Percentiles rank a stretch among this genome's conserved stretches.
These are phyloP conservation scores for Phymanthus crucifer DNA, from an alignment of 92 coral and sea anemone genomes.

Conservation along the genomic window DNA sequence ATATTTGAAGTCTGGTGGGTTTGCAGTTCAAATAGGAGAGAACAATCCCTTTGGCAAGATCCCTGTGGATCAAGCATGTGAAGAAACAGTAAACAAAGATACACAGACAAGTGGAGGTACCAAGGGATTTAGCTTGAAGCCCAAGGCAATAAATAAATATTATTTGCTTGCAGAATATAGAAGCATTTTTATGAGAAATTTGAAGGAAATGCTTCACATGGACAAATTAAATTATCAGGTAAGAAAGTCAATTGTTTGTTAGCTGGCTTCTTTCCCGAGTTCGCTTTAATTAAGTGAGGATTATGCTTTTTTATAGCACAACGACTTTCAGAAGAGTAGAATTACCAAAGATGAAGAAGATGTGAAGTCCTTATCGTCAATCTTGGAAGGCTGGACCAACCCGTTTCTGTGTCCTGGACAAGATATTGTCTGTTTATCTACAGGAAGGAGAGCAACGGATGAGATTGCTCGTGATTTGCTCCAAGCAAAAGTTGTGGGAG, in stretches of 20 bases:
- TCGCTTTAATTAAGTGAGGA: neutral
- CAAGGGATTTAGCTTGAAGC: slow-evolving; percentile 57
- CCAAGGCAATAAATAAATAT: slow-evolving; percentile 57
- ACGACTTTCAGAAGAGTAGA: slow-evolving; percentile 32
- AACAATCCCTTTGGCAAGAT: slow-evolving; percentile 24
- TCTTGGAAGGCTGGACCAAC: slow-evolving; percentile 36
- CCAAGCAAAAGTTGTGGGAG: slow-evolving; percentile 51
- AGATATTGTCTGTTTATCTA: slow-evolving; percentile 50
- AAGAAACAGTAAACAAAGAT: slow-evolving; percentile 61
- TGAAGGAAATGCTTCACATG: slow-evolving; percentile 57
- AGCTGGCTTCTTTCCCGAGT: neutral
- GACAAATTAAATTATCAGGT: slow-evolving; percentile 21
- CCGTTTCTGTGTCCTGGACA: slow-evolving; percentile 32
- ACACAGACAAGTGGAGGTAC: slow-evolving; percentile 55
- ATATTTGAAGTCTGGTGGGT: no score
- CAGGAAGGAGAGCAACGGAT: slow-evolving; percentile 45
- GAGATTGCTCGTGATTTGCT: slow-evolving; percentile 46
- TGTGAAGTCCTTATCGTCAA: slow-evolving; percentile 31
- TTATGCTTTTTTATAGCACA: slow-evolving; percentile 33
- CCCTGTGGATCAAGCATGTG: slow-evolving; percentile 58
- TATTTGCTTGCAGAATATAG: slow-evolving; percentile 54
- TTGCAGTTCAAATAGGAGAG: no score
- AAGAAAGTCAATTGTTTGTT: slow-evolving; percentile 1
- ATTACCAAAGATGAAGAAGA: slow-evolving; percentile 39
- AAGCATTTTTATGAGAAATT: slow-evolving; percentile 48